Percentiles rank a stretch among this genome's conserved stretches.
Conservation (phyloP, 2,888 invertebrate genomes). For the Trichopoda pennipes region DNA sequence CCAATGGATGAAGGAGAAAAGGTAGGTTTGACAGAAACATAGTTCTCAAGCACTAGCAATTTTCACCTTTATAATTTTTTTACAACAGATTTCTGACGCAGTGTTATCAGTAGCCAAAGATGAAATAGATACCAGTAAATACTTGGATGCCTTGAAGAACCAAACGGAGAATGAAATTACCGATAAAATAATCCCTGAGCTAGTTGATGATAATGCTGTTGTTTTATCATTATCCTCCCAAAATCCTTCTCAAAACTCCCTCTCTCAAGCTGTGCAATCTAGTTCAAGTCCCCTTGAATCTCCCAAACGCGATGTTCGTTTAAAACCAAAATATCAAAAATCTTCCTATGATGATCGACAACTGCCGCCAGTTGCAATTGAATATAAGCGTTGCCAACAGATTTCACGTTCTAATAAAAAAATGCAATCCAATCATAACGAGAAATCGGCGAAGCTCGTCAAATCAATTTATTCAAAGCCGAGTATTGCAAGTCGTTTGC, state of each 20-base stretch:
- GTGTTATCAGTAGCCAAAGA: slow-evolving; percentile 72
- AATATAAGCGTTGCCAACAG: slow-evolving; percentile 72
- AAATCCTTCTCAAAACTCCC: slow-evolving; percentile 20
- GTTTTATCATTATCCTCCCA: slow-evolving; percentile 51
- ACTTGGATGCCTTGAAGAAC: slow-evolving; percentile 60
- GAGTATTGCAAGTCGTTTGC: slow-evolving; percentile 63
- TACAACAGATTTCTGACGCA: slow-evolving; percentile 71
- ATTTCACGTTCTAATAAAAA: slow-evolving; percentile 45
- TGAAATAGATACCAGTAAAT: slow-evolving; percentile 68
- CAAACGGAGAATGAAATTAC: slow-evolving; percentile 36
- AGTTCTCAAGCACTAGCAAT: neutral
- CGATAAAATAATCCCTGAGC: slow-evolving; percentile 45
- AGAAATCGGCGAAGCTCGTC: slow-evolving; percentile 52
- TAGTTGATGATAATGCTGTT: slow-evolving; percentile 63
- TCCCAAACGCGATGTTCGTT: slow-evolving; percentile 45
- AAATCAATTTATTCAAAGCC: slow-evolving; percentile 55
- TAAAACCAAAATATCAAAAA: slow-evolving; percentile 76
- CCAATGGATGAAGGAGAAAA: slow-evolving; percentile 59
- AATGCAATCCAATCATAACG: slow-evolving; percentile 41
- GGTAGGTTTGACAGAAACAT: slow-evolving; percentile 39
- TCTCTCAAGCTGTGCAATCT: slow-evolving; percentile 1
- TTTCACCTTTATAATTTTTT: slow-evolving; percentile 1
- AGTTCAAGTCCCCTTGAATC: slow-evolving; percentile 69
- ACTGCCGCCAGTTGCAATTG: slow-evolving; percentile 77
- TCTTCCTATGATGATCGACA: slow-evolving; percentile 79